phyloP scores from a whole-genome alignment of 2,113 vertebrate species.

The Suncus etruscus region DNA sequence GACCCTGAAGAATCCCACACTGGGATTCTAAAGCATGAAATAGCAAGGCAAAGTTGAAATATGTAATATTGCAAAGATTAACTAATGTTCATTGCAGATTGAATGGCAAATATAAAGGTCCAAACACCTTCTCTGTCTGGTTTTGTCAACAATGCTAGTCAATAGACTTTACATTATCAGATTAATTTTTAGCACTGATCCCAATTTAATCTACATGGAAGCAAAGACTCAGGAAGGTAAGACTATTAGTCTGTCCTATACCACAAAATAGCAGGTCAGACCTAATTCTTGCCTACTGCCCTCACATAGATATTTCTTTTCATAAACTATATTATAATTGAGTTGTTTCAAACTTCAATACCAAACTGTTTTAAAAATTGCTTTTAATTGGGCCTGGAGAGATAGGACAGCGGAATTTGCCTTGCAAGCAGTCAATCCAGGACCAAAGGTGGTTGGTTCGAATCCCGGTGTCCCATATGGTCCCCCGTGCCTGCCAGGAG shows the following conservation, averaged over 20 bases:
- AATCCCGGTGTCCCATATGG: too few relatives aligned
- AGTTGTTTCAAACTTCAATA: neutral
- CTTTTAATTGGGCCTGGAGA: too few relatives aligned
- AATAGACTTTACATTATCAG: neutral
- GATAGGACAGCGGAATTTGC: too few relatives aligned
- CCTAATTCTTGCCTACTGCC: neutral
- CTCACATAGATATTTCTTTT: neutral
- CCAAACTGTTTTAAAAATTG: neutral
- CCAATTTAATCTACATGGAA: too few relatives aligned
- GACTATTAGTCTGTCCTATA: neutral
- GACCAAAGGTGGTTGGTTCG: too few relatives aligned
- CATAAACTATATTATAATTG: neutral
- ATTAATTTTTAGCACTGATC: neutral
- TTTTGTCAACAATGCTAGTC: accelerated
- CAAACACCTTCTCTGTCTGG: accelerated
- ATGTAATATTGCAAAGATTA: neutral
- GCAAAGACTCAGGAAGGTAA: neutral
- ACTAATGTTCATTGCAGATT: too few relatives aligned
- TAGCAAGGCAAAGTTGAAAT: neutral
- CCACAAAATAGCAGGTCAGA: neutral
- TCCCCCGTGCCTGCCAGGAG: too few relatives aligned
- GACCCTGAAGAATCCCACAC: too few relatives aligned
- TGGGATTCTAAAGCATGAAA: neutral
- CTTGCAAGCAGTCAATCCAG: too few relatives aligned
- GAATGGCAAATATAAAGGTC: accelerated